Base-by-base conservation (phyloP, 2,888 invertebrate species). In the Chloroclystis v-ata region DNA sequence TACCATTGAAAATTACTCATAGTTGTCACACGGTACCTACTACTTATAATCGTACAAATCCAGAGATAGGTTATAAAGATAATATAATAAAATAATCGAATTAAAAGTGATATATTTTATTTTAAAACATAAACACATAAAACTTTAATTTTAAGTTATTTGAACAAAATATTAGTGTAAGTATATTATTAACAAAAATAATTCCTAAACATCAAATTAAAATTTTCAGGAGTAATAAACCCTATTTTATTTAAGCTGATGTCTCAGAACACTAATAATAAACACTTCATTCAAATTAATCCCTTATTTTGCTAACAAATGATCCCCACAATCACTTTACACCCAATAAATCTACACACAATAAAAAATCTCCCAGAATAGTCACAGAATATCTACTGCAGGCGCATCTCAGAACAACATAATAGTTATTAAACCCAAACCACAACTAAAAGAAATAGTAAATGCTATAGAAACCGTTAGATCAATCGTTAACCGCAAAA, bases 281-380 rank as follows among this genome's bases (percentile, higher is more conserved):
- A 35, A 6, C 9, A 16, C 33, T 43, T 28, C 45, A 46, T 46
- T 39, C 42, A 39, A 13, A 37, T 43, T 43, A 43, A 43, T 40
- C 43, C 37, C 26, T 43, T 43, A 38, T 42, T 45, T 30, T 32
- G 33, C 16, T 45, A 38, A 46, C 53, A 53, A 55, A 51, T 30
- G 28, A 52, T 47, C 37, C 57, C 49, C 54, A 57, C 50, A 53
- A 54, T 49, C 41, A 49, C 53, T 55, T 53, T 55, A 53, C 55
- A 57, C 55, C 54, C 53, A 51, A 55, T 47, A 49, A 49, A 49
- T 39, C 47, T 32, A 49, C 49, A 53, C 51, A 53, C 47, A 55
- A 55, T 53, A 51, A 55, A 49, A 44, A 53, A 55, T 49, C 29
- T 38, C 37, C 28, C 43, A 49, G 26, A 26, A 13, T 28, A 28